Evolutionary conservation across 1,140 invertebrate genomes (phyloP).

Genomic region (Halesus radiatus): DNA sequence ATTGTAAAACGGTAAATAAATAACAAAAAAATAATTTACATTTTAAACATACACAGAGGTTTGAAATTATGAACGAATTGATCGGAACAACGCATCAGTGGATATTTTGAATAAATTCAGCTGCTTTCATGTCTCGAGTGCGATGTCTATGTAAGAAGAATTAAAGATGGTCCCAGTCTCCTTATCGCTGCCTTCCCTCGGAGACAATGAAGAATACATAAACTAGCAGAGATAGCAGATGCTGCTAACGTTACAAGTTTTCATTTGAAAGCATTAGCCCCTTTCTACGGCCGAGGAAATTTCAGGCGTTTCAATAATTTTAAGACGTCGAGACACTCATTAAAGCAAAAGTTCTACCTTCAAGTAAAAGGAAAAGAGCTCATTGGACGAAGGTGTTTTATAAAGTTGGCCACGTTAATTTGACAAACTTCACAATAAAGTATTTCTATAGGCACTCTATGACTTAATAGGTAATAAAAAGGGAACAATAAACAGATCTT

Average conservation of each 20-base stretch:
- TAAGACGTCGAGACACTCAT: constrained; percentile 32
- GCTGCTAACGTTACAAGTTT: constrained; percentile 46
- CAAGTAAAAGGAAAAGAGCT: background rate
- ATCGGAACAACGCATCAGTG: too few species aligned
- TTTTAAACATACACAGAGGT: too few species aligned
- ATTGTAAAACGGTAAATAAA: too few species aligned
- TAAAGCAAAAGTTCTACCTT: constrained; percentile 13
- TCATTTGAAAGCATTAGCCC: constrained; percentile 29
- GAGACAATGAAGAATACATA: constrained; percentile 49
- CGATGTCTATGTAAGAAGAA: constrained; percentile 16
- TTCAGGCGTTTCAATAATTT: constrained; percentile 48
- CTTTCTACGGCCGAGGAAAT: constrained; percentile 25
- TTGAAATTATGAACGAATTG: too few species aligned
- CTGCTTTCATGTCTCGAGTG: background rate
- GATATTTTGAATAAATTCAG: too few species aligned
- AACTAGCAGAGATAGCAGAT: constrained; percentile 45
- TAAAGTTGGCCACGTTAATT: background rate
- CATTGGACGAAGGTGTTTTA: background rate
- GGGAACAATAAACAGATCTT: background rate
- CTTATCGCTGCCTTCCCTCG: background rate
- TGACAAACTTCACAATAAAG: background rate
- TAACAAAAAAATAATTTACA: too few species aligned
- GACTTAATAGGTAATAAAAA: background rate
- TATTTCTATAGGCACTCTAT: background rate
- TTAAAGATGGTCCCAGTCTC: constrained; percentile 27